phyloP scores from a whole-genome alignment of 2,888 invertebrate genomes.

The Cinara cedri region DNA sequence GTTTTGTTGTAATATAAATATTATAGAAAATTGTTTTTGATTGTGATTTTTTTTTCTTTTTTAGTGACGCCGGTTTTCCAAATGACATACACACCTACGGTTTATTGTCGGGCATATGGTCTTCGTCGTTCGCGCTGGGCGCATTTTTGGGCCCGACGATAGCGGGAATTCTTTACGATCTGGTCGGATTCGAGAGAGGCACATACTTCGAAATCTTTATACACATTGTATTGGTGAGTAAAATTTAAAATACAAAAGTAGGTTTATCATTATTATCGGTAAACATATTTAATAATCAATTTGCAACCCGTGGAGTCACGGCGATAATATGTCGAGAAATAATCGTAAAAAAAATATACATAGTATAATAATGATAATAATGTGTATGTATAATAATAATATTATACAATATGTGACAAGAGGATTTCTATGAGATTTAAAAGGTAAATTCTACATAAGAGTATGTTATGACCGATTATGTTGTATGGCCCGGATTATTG shows the following conservation, averaged over 20 bases:
- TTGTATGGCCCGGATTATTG: too few relatives aligned
- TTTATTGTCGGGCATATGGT: slow-evolving; percentile 67
- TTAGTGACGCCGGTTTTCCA: slow-evolving; percentile 63
- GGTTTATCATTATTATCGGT: too few relatives aligned
- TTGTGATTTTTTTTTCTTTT: slow-evolving; percentile 37
- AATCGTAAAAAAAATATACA: too few relatives aligned
- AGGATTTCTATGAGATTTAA: too few relatives aligned
- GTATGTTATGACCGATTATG: too few relatives aligned
- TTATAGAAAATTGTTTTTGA: neutral
- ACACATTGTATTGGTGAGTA: slow-evolving; percentile 62
- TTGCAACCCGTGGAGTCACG: neutral
- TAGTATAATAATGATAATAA: too few relatives aligned
- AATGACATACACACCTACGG: slow-evolving; percentile 68
- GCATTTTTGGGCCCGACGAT: slow-evolving; percentile 64
- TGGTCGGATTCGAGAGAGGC: slow-evolving; percentile 63
- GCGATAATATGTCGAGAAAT: neutral
- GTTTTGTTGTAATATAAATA: neutral
- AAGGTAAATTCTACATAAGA: too few relatives aligned
- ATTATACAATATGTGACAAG: too few relatives aligned
- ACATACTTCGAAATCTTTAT: slow-evolving; percentile 62
- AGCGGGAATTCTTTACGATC: slow-evolving; percentile 63
- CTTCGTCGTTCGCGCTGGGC: slow-evolving; percentile 67
- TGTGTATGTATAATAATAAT: too few relatives aligned
- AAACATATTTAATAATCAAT: neutral
- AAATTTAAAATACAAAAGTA: neutral